phyloP scores from a whole-genome alignment of 2,113 vertebrate species.

The Eulemur macaco region DNA sequence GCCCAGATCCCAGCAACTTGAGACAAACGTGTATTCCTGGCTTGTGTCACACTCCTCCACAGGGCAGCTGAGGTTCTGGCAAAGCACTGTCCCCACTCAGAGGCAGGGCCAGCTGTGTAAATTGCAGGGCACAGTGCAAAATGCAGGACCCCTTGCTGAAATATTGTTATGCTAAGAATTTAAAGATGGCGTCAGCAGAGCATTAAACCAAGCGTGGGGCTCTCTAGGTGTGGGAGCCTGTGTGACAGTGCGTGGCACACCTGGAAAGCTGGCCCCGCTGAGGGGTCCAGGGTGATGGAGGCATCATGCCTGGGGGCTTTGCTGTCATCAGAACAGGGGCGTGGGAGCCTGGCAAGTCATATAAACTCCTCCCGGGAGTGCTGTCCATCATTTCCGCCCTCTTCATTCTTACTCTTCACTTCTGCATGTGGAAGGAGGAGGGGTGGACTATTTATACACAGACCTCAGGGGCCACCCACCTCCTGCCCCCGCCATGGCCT shows the following conservation, averaged over 20 bases:
- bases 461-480: background rate
- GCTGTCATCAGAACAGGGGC: background rate
- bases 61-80: background rate
- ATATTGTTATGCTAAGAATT: background rate
- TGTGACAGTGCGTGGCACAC: fast-evolving
- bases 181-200: background rate
- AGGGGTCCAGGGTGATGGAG: background rate
- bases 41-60: fast-evolving
- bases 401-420: background rate
- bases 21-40: background rate
- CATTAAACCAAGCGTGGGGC: background rate
- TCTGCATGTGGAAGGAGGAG: background rate
- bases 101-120: too few species aligned
- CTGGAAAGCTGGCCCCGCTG: background rate
- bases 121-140: background rate
- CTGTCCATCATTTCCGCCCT: background rate
- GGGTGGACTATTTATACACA: too few species aligned
- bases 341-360: background rate
- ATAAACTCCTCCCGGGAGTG: background rate
- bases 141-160: background rate
- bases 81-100: background rate
- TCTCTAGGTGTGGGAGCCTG: background rate
- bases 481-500: background rate
- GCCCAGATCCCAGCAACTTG: too few species aligned
- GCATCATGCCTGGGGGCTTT: background rate